A percentile compares a stretch with the other conserved stretches of the same genome.
Conservation (phyloP, 2,888 invertebrate species). For the Pimpla rufipes region DNA sequence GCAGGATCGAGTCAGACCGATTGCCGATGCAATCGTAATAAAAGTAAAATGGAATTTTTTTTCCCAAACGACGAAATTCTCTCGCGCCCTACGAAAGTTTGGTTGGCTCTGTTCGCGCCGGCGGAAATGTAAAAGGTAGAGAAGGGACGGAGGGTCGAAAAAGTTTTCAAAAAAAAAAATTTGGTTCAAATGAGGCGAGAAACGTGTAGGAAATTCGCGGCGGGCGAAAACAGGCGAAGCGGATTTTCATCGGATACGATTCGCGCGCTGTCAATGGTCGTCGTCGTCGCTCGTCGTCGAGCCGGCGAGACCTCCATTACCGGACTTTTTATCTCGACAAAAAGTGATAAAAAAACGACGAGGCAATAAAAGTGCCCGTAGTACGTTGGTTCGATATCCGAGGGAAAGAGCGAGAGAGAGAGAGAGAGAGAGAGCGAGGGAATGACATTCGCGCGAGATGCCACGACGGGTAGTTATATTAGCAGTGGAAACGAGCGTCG, state of each 20-base stretch:
- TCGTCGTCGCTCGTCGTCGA: constrained; percentile 16
- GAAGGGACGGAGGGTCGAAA: background rate
- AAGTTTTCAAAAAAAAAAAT: constrained; percentile 17
- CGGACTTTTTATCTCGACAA: constrained; percentile 34
- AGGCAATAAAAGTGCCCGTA: constrained; percentile 27
- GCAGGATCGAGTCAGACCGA: background rate
- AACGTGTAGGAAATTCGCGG: constrained; percentile 21
- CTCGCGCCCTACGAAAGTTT: constrained; percentile 11
- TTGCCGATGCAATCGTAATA: background rate
- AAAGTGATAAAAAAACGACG: background rate
- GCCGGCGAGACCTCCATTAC: constrained; percentile 22
- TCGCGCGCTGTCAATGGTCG: constrained; percentile 16
- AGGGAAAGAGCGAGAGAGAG: background rate
- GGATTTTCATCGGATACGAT: constrained; percentile 44
- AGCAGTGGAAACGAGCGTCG: background rate
- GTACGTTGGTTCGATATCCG: constrained; percentile 14
- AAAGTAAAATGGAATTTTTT: background rate
- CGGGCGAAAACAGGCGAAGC: constrained; percentile 7
- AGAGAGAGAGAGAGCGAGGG: too few relatives aligned
- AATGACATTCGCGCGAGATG: constrained; percentile 9
- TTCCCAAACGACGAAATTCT: constrained; percentile 1
- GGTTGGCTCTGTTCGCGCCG: background rate
- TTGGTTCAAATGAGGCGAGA: background rate
- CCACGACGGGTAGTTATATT: background rate
- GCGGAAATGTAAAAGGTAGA: too few relatives aligned